A percentile compares a stretch with the other conserved stretches of the same genome.
phyloP scores from a whole-genome alignment of 2,797 vertebrate species.

The Tadarida brasiliensis region DNA sequence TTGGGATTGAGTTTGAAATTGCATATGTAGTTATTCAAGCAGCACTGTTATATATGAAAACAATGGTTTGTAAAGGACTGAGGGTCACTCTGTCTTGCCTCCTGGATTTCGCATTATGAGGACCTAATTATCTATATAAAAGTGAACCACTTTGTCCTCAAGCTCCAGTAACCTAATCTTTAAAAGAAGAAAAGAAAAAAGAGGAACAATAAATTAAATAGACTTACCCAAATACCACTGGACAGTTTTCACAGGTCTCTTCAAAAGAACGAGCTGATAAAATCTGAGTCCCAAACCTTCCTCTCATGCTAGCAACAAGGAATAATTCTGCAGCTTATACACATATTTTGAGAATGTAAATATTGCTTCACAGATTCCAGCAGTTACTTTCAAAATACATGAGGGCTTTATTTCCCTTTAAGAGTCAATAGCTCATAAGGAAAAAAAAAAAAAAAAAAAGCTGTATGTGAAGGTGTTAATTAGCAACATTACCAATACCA shows the following conservation, averaged over 20 bases:
- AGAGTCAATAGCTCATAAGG: slow-evolving; percentile 41
- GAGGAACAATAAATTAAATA: neutral
- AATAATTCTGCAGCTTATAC: neutral
- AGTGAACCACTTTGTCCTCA: neutral
- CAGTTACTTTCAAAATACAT: slow-evolving; percentile 62
- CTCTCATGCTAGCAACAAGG: slow-evolving; percentile 54
- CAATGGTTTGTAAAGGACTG: neutral
- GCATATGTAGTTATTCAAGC: neutral
- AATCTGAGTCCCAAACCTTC: neutral
- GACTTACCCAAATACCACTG: neutral
- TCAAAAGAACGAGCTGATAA: neutral
- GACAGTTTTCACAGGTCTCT: neutral
- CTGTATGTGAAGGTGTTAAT: slow-evolving; percentile 34
- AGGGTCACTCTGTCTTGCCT: neutral
- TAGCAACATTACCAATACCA: slow-evolving; percentile 44
- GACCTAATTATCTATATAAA: neutral
- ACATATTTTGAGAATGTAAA: neutral
- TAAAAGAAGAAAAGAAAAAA: neutral
- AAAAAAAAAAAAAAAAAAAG: neutral
- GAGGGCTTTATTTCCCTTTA: neutral
- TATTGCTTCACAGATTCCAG: slow-evolving; percentile 13
- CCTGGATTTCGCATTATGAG: neutral
- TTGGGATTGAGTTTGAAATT: slow-evolving; percentile 55
- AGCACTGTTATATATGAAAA: neutral
- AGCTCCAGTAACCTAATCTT: neutral